Base-by-base conservation (phyloP, 2,113 vertebrate genomes). In the Chaetorhynchus papuensis region DNA sequence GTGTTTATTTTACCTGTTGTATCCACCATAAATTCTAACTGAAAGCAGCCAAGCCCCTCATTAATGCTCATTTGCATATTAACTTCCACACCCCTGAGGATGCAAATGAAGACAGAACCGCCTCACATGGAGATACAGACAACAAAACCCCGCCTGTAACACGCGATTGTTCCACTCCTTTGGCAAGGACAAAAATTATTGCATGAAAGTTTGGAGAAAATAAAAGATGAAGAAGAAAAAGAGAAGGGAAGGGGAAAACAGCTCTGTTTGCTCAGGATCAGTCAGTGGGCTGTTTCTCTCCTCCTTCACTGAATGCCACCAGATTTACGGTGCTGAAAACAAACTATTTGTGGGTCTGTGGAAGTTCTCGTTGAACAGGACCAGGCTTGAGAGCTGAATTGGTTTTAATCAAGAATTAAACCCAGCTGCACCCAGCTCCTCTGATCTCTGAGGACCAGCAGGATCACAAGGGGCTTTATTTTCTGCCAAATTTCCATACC, bases 141-240 rank as follows among this genome's bases (percentile, higher is more conserved):
- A 72, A 22, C 15, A 65, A 80, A 57, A 26, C 20, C 13, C 30
- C 13, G 7, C 13, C 33, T n/a, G 4, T 6, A 24, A 59, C 20
- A 47, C 0, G 0, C 1, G 30, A 31, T 13, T 53, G 13, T 15
- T 53, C 39, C 20, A 82, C 13, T 11, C 3, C 13, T 53, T 17
- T 26, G 45, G 9, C 13, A 60, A 89, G n/a, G 53, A 4, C 5
- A 76, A 15, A 75, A 76, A 16, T 19, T 15, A 41, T 1, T 23
- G 17, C 2, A 6, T 3, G 22, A 54, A 5, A 56, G 27, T 5
- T 17, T 27, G 42, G 33, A 49, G 42, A 9, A 78, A 88, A 71
- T 15, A 49, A 54, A 80, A 72, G 6, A 22, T 10, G 13, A 37
- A 37, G 31, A 59, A 52, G 8, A 8, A 65, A 18, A 5, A 2